A percentile compares a stretch with the other conserved stretches of the same genome.
Conservation (phyloP, 1,140 invertebrate species). For the Orius insidiosus region DNA sequence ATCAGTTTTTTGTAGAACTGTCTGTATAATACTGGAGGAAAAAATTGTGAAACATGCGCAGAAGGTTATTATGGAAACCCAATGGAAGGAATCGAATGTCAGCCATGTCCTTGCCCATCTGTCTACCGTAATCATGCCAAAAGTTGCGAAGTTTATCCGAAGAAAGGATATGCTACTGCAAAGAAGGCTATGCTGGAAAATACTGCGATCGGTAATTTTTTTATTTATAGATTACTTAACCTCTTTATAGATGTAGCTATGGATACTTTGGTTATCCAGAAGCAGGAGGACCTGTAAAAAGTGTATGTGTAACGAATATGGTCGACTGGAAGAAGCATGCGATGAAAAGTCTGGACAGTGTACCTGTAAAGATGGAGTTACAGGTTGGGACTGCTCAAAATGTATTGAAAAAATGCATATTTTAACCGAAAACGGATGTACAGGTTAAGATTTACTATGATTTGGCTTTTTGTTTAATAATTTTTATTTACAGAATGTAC, state of each 20-base stretch:
- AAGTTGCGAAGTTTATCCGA: constrained; percentile 39
- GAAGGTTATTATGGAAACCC: constrained; percentile 73
- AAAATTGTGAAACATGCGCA: constrained; percentile 58
- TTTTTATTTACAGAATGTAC: constrained; percentile 51
- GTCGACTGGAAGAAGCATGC: constrained; percentile 54
- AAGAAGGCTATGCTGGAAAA: constrained; percentile 43
- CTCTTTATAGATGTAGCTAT: constrained; percentile 34
- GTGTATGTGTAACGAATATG: constrained; percentile 62
- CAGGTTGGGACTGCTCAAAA: constrained; percentile 62
- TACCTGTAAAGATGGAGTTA: constrained; percentile 56
- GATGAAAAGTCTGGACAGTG: constrained; percentile 61
- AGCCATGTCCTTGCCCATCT: constrained; percentile 70
- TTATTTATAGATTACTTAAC: background rate
- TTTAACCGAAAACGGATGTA: constrained; percentile 52
- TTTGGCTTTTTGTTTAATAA: constrained; percentile 1
- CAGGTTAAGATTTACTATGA: constrained; percentile 38
- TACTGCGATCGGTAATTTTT: constrained; percentile 37
- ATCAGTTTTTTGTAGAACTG: constrained; percentile 48
- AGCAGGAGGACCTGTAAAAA: constrained; percentile 45
- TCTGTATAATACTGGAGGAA: constrained; percentile 56
- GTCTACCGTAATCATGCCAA: constrained; percentile 51
- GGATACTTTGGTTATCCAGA: constrained; percentile 61
- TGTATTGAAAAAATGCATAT: constrained; percentile 56
- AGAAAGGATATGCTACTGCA: constrained; percentile 44
- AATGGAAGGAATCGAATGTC: constrained; percentile 42